phyloP scores from a whole-genome alignment of 2,113 vertebrate genomes.

The Pandion haliaetus region DNA sequence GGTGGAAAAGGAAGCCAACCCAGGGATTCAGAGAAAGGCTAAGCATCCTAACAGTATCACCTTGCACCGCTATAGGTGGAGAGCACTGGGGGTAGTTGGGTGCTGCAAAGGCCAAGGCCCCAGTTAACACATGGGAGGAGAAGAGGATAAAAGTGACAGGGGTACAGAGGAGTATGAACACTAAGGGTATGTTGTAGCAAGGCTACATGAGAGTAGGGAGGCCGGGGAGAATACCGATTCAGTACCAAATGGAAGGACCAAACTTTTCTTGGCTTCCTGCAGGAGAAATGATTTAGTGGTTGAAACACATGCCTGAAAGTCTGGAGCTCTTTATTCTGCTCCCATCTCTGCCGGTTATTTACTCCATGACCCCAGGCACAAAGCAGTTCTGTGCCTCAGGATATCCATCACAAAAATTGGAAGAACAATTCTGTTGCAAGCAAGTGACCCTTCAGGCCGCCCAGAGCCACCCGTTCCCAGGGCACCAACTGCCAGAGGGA shows the following conservation, averaged over 20 bases:
- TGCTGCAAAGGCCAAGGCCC: neutral
- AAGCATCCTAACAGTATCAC: neutral
- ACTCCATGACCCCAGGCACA: neutral
- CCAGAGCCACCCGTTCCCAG: neutral
- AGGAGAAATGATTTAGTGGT: neutral
- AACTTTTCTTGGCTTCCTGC: neutral
- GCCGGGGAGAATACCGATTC: neutral
- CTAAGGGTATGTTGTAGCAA: neutral
- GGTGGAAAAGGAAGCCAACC: neutral
- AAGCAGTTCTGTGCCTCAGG: neutral
- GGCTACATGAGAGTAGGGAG: neutral
- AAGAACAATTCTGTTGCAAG: fast-evolving
- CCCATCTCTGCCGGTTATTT: neutral
- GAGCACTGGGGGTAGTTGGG: too few species aligned
- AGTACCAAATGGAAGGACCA: neutral
- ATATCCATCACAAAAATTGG: neutral
- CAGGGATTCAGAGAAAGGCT: neutral
- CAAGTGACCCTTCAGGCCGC: neutral
- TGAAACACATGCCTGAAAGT: neutral
- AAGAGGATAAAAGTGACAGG: neutral
- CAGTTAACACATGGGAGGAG: neutral
- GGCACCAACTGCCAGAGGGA: neutral
- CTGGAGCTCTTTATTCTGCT: neutral
- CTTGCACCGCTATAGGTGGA: fast-evolving
- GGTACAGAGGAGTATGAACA: neutral